A percentile compares a stretch with the other conserved stretches of the same genome.
These are phyloP conservation scores for Falco rusticolus DNA, from an alignment of 2,797 vertebrate genomes.

Conservation along the genomic window DNA sequence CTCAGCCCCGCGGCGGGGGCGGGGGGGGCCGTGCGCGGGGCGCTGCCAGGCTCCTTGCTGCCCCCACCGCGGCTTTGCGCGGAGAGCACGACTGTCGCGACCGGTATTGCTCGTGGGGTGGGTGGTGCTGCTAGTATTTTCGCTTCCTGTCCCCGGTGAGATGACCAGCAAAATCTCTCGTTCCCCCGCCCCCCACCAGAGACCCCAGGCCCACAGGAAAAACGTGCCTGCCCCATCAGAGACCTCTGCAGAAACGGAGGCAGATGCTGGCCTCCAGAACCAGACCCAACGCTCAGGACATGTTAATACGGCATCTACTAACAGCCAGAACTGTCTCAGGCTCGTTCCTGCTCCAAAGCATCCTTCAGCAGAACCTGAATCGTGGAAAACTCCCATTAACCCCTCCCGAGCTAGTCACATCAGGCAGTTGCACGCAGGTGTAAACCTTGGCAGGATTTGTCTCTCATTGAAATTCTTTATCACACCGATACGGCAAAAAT, in stretches of 20 bases:
- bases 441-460: slow-evolving; percentile 34
- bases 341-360: rapidly evolving
- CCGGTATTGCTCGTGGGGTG: rapidly evolving
- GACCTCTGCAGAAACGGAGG: background rate
- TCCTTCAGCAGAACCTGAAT: background rate
- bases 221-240: rapidly evolving
- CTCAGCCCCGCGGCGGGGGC: background rate
- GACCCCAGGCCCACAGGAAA: background rate
- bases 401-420: background rate
- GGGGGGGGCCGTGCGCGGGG: background rate
- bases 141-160: background rate
- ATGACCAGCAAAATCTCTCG: background rate
- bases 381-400: background rate
- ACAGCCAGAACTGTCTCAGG: background rate
- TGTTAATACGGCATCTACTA: background rate
- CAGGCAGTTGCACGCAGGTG: slow-evolving; percentile 6
- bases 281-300: background rate
- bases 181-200: no score
- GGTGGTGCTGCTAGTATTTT: background rate
- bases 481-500: background rate
- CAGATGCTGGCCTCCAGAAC: background rate
- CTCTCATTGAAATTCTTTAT: slow-evolving; percentile 53
- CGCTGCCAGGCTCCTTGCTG: background rate
- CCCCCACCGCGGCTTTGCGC: background rate
- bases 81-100: rapidly evolving